These are phyloP conservation scores for Escarpia spicata DNA, from an alignment of 2,888 invertebrate species.

Conservation along the genomic window DNA sequence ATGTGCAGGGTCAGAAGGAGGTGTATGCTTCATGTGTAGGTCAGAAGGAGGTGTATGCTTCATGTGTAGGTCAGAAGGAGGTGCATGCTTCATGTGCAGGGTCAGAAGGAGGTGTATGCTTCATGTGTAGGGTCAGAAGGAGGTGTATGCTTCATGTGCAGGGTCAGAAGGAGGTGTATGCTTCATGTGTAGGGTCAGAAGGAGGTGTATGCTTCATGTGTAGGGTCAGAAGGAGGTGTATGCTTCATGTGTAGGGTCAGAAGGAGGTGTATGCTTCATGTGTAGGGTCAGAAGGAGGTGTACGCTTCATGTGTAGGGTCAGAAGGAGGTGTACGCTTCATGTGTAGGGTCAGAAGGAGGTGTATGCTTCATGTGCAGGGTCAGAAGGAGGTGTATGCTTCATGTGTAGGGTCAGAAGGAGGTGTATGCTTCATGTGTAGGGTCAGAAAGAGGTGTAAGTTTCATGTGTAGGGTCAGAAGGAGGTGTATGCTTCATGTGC, in stretches of 20 bases:
- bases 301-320: slow-evolving; percentile 36
- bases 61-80: too few relatives aligned
- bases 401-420: slow-evolving; percentile 43
- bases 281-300: too few relatives aligned
- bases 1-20: slow-evolving; percentile 43
- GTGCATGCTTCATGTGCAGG: slow-evolving; percentile 27
- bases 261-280: slow-evolving; percentile 60
- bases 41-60: slow-evolving; percentile 57
- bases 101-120: slow-evolving; percentile 52
- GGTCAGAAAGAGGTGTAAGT: slow-evolving; percentile 57
- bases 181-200: slow-evolving; percentile 40
- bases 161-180: too few relatives aligned
- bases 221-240: too few relatives aligned
- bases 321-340: slow-evolving; percentile 54
- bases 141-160: too few relatives aligned
- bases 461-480: slow-evolving; percentile 40
- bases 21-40: slow-evolving; percentile 49
- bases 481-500: slow-evolving; percentile 49
- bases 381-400: too few relatives aligned
- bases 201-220: slow-evolving; percentile 61
- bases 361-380: too few relatives aligned
- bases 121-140: slow-evolving; percentile 42
- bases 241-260: slow-evolving; percentile 38
- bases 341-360: slow-evolving; percentile 48
- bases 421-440: slow-evolving; percentile 48